A percentile compares a stretch with the other conserved stretches of the same genome.
These are phyloP conservation scores for Tenebrosternarchus preto DNA, from an alignment of 2,113 vertebrate genomes.

Conservation along the genomic window DNA sequence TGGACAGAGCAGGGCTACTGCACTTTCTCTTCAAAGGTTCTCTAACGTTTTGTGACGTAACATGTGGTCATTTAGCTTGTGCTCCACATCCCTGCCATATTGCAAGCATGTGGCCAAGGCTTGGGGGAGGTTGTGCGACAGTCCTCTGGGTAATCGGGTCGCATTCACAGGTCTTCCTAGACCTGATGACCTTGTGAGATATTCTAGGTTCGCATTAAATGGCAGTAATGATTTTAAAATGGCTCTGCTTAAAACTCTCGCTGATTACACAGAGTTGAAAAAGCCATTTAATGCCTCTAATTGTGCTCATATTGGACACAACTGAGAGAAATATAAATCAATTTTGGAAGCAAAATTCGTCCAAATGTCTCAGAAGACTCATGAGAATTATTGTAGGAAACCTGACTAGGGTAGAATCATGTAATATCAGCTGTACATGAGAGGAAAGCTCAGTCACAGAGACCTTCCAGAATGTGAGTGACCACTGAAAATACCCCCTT, in stretches of 20 bases:
- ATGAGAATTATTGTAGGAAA: slow-evolving; percentile 17
- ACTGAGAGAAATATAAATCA: slow-evolving; percentile 49
- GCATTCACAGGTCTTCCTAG: slow-evolving; percentile 44
- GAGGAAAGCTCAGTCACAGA: background rate
- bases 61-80: slow-evolving; percentile 43
- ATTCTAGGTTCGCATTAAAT: slow-evolving; percentile 32
- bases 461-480: slow-evolving; percentile 16
- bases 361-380: slow-evolving; percentile 34
- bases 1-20: slow-evolving; percentile 21
- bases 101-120: slow-evolving; percentile 47
- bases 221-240: slow-evolving; percentile 48
- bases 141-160: slow-evolving; percentile 37
- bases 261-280: slow-evolving; percentile 51
- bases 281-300: slow-evolving; percentile 44
- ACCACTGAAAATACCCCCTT: slow-evolving; percentile 28
- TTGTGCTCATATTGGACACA: slow-evolving; percentile 37
- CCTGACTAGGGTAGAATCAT: slow-evolving; percentile 29
- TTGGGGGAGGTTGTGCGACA: slow-evolving; percentile 31
- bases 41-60: slow-evolving; percentile 38
- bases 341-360: slow-evolving; percentile 29
- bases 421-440: slow-evolving; percentile 24
- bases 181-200: slow-evolving; percentile 54
- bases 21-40: slow-evolving; percentile 38
- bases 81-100: slow-evolving; percentile 40
- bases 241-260: slow-evolving; percentile 33